Evolutionary conservation across 2,888 invertebrate genomes (phyloP).

Genomic region (Ochropleura plecta): DNA sequence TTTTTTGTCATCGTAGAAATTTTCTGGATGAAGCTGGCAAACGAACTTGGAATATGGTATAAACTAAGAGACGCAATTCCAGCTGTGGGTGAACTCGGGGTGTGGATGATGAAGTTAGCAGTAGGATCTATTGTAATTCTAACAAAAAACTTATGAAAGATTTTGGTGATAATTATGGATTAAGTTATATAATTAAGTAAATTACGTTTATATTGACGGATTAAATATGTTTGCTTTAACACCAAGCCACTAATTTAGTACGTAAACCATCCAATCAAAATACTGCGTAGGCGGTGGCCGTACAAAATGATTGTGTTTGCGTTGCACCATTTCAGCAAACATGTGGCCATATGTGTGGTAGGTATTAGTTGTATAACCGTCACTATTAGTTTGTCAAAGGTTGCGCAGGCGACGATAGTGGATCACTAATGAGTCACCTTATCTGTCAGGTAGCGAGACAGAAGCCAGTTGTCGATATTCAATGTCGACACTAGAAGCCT

Average conservation of each 20-base stretch:
- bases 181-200: not conserved
- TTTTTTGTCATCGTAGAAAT: not conserved
- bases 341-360: conserved; percentile 17
- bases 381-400: conserved; percentile 50
- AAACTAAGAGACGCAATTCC: too few relatives aligned
- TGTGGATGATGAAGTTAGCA: not conserved
- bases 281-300: conserved; percentile 19
- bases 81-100: too few relatives aligned
- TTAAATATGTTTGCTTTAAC: conserved; percentile 6
- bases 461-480: conserved; percentile 60
- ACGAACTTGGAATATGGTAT: too few relatives aligned
- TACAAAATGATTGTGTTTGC: conserved; percentile 41
- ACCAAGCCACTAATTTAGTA: conserved; percentile 17
- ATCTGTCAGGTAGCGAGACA: conserved; percentile 39
- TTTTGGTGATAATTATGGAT: not conserved
- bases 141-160: conserved; percentile 2
- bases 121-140: not conserved
- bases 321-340: conserved; percentile 50
- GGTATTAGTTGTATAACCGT: conserved; percentile 51
- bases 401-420: conserved; percentile 46
- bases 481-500: conserved; percentile 69
- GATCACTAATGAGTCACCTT: conserved; percentile 58
- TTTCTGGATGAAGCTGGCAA: too few relatives aligned
- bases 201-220: not conserved
- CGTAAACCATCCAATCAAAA: conserved; percentile 13